Conservation (phyloP, 2,888 invertebrate genomes). For the Brenthis daphne region DNA sequence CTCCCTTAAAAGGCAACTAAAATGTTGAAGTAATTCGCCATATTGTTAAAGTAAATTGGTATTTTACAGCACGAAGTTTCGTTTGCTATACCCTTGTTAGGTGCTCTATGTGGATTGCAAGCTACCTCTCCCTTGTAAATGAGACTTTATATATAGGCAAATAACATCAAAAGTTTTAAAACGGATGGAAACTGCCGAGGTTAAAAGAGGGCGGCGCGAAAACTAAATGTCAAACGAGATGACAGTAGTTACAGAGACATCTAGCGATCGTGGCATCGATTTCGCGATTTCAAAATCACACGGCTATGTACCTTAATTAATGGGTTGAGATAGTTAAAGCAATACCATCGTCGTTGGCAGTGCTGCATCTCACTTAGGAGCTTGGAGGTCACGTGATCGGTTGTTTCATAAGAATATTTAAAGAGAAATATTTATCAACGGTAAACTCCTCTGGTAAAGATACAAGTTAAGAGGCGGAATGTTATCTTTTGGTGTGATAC, state of each 20-base stretch:
- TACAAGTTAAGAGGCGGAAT: no score
- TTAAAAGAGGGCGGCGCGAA: slow-evolving; percentile 43
- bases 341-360: no score
- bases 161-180: slow-evolving; percentile 26
- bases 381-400: no score
- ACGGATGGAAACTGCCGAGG: slow-evolving; percentile 30
- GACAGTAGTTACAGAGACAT: slow-evolving; percentile 64
- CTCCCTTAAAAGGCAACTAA: slow-evolving; percentile 67
- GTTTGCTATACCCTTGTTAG: slow-evolving; percentile 65
- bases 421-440: no score
- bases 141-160: slow-evolving; percentile 26
- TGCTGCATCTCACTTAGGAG: no score
- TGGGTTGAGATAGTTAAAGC: slow-evolving; percentile 7
- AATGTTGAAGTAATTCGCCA: slow-evolving; percentile 70
- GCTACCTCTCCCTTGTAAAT: slow-evolving; percentile 23
- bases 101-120: slow-evolving; percentile 42
- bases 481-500: no score
- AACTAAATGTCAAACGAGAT: slow-evolving; percentile 69
- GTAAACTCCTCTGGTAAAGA: no score
- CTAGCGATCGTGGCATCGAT: slow-evolving; percentile 48
- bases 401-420: no score
- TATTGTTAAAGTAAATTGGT: slow-evolving; percentile 79
- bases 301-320: slow-evolving; percentile 18
- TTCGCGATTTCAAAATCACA: slow-evolving; percentile 32
- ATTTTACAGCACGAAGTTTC: slow-evolving; percentile 73